Percentiles rank a stretch among this genome's conserved stretches.
phyloP scores from a whole-genome alignment of 2,888 invertebrate species.

The Labia minor region DNA sequence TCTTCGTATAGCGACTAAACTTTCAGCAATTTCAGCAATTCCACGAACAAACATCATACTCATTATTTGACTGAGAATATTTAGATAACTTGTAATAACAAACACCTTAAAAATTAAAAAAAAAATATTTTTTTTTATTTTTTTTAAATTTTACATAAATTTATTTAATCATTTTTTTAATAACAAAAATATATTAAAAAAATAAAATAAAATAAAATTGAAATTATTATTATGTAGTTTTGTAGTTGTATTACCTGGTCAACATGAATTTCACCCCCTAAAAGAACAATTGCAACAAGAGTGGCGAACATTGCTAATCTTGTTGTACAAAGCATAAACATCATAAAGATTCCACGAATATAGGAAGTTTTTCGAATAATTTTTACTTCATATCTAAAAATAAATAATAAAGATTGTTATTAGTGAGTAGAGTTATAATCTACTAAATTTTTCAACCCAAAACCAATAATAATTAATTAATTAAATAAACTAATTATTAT shows the following conservation, averaged over 20 bases:
- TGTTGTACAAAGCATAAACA: constrained; percentile 39
- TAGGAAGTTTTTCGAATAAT: constrained; percentile 33
- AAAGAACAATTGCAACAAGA: constrained; percentile 26
- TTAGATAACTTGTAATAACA: constrained; percentile 46
- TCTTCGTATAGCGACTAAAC: constrained; percentile 49
- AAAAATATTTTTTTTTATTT: neutral
- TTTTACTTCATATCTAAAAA: constrained; percentile 37
- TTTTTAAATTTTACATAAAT: too few relatives aligned
- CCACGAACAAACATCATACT: constrained; percentile 50
- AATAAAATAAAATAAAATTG: neutral
- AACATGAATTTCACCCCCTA: constrained; percentile 30
- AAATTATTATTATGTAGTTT: too few relatives aligned
- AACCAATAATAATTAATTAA: too few relatives aligned
- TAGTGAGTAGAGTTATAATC: neutral
- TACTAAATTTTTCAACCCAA: neutral
- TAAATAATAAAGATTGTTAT: neutral
- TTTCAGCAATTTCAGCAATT: constrained; percentile 50
- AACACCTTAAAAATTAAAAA: constrained; percentile 39
- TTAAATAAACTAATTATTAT: too few relatives aligned
- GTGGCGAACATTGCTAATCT: constrained; percentile 28
- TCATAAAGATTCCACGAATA: constrained; percentile 37
- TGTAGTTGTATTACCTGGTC: constrained; percentile 32
- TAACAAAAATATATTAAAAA: neutral
- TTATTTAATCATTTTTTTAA: too few relatives aligned
- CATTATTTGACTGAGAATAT: constrained; percentile 45